Conservation (phyloP, 2,888 invertebrate species). For the Rhorus exstirpatorius region DNA sequence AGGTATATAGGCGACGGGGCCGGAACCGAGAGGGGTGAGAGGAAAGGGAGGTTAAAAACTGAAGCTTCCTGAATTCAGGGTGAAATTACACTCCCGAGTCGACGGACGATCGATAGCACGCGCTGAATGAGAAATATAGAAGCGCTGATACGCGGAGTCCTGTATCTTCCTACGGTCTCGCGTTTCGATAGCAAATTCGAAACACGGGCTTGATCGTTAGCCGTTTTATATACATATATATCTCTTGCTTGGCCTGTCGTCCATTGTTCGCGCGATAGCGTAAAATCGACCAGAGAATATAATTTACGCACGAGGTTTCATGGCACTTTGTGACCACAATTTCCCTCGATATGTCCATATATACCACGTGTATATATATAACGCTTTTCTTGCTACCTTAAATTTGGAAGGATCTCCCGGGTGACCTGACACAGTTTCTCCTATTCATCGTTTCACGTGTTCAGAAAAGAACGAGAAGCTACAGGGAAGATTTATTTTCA, state of each 20-base stretch:
- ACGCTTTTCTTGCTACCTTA: background rate
- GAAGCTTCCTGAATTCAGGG: conserved; percentile 67
- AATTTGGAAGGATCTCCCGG: background rate
- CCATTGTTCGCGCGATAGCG: conserved; percentile 20
- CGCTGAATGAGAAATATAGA: conserved; percentile 49
- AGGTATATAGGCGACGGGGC: conserved; percentile 3
- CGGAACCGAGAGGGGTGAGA: conserved; percentile 7
- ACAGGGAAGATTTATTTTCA: too few relatives aligned
- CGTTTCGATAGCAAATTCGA: conserved; percentile 69
- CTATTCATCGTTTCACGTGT: too few relatives aligned
- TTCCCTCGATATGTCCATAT: conserved; percentile 11
- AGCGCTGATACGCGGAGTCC: conserved; percentile 21
- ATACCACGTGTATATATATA: background rate
- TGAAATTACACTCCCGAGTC: conserved; percentile 68
- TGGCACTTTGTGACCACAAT: conserved; percentile 22
- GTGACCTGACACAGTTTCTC: too few relatives aligned
- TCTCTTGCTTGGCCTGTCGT: conserved; percentile 3
- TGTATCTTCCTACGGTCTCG: conserved; percentile 64
- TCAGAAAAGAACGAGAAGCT: too few relatives aligned
- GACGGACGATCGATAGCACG: conserved; percentile 61
- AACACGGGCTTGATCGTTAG: conserved; percentile 69
- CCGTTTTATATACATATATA: conserved; percentile 1
- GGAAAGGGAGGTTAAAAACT: conserved; percentile 33
- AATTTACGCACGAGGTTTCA: conserved; percentile 42
- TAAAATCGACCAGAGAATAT: conserved; percentile 17